Percentiles rank a stretch among this genome's conserved stretches.
phyloP scores from a whole-genome alignment of 2,888 invertebrate genomes.

The Tiliacea aurago region DNA sequence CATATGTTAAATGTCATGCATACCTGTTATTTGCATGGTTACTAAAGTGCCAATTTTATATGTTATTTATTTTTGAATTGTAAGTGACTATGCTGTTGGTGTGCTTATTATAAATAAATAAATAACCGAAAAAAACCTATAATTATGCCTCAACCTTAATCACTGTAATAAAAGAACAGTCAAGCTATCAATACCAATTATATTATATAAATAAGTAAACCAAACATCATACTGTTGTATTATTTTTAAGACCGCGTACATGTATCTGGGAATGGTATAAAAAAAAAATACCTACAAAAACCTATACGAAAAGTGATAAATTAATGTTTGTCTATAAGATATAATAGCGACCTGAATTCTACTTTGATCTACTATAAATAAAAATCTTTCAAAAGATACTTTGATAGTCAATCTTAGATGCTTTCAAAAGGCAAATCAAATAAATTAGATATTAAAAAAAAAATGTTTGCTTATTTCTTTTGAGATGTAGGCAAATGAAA shows the following conservation, averaged over 20 bases:
- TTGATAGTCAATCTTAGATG: background rate
- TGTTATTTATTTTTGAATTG: no score
- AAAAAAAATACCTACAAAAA: background rate
- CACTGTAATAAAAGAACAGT: background rate
- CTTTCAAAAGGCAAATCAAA: background rate
- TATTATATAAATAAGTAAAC: no score
- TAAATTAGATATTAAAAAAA: background rate
- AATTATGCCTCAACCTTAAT: background rate
- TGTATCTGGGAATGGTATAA: background rate
- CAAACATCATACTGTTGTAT: background rate
- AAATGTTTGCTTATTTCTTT: background rate
- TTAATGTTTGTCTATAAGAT: no score
- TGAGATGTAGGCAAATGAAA: background rate
- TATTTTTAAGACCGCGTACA: background rate
- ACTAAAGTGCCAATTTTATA: no score
- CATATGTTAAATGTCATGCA: no score
- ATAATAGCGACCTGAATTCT: background rate
- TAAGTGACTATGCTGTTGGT: no score
- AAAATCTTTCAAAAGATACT: conserved; percentile 10
- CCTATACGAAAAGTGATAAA: no score
- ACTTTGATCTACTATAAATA: background rate
- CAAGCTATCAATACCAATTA: background rate
- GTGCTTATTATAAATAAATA: no score
- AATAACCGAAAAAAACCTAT: background rate
- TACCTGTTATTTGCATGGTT: no score